Base-by-base conservation (phyloP, 2,113 vertebrate genomes). In the Centropus unirufus region DNA sequence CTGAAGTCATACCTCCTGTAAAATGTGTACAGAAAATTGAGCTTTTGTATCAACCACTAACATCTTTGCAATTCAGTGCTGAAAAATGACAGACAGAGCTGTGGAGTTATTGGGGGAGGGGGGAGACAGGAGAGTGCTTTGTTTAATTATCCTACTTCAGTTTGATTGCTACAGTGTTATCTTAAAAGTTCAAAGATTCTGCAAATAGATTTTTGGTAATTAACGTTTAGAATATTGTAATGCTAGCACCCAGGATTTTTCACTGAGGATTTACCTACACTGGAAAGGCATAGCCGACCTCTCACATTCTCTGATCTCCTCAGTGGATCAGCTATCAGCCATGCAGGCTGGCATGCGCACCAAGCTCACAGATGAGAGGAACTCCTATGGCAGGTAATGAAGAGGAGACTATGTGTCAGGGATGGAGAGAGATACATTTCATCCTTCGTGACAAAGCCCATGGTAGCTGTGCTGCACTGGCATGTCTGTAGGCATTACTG, bases 341-440 rank as follows among this genome's bases (percentile, higher is more conserved):
- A 2, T 4, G 40, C 26, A 54, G 58, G 77, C 73, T 75, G 74
- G 30, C 47, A 59, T 73, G 58, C 17, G 19, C 61, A 23, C 22
- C 19, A 40, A 57, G 22, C 26, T 91, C 8, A 5, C 0, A 6
- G 44, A 64, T 47, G 64, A 62, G 64, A 27, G 21, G 27, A 14
- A 4, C 24, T 68, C 58, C 39, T 12, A 34, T 17, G 64, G 30
- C 52, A 59, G 14, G 36, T 8, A 54, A 69, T 3, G 3, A 36
- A 34, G 54, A 76, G 36, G 8, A 12, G 5, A 17, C 10, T 63
- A 29, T 0, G 1, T 47, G 57, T 26, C 0, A 0, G 57, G 49
- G 7, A 21, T 68, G 54, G n/a, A 70, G 32, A 32, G 20, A 57
- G 32, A 57, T 18, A 14, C 32, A 9, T 51, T 40, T 76, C 82